Base-by-base conservation (phyloP, 2,113 vertebrate species). In the Plecturocebus donacophilus region DNA sequence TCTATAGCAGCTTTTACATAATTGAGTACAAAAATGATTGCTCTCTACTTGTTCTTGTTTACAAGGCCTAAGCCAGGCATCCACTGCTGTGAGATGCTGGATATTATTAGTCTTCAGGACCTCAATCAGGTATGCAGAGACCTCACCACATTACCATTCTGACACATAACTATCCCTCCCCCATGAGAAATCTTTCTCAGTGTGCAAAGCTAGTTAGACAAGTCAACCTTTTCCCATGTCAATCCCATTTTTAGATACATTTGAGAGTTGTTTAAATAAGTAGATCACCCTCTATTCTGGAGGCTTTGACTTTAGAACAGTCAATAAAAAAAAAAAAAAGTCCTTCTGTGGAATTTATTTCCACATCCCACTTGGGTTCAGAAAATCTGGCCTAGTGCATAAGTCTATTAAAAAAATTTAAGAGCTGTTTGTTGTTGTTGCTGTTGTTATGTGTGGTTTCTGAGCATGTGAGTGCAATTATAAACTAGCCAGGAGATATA, bases 401-500 rank as follows among this genome's bases (percentile, higher is more conserved):
- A 85, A 92, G n/a, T 66, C n/a, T 96, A n/a, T 94, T 30, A 49
- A 97, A 82, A 40, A 20, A 0, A 4, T 5, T 96, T 97, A 92
- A 56, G 52, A 5, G 19, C 58, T 70, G 11, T 52, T 91, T 45
- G 16, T 47, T 95, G 79, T n/a, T 81, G 47, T 49, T 52, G 49
- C 58, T 79, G 30, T 6, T 66, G 61, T 5, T 73, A 8, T 89
- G 7, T 86, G 21, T 58, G 7, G 2, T 68, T 42, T 90, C 94
- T 93, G 10, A 95, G 87, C 91, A 93, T 19, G 56, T 2, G 2
- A 73, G 61, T 90, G 94, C 96, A 66, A 49, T 97, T 98, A 96
- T 90, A 96, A 98, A 97, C 80, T 93, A 98, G 38, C 38, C 68
- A 97, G 64, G 90, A 98, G 96, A 97, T 90, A 64, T 90, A 64